These are phyloP conservation scores for Dolichallabes microphthalmus DNA, from an alignment of 2,113 vertebrate genomes.

Conservation along the genomic window DNA sequence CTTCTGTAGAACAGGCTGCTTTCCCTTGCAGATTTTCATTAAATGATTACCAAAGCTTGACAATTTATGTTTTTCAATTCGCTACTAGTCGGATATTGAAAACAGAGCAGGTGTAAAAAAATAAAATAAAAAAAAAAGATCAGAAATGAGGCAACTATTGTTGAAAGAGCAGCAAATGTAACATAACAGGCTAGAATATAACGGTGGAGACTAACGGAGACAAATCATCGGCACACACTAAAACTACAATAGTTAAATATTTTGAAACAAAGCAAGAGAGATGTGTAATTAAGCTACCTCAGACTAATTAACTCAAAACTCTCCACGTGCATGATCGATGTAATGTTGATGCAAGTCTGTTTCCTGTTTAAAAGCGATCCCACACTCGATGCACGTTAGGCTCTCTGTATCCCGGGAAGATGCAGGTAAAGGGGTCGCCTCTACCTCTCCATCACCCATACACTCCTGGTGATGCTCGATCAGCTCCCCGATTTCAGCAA, in stretches of 20 bases:
- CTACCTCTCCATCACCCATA: slow-evolving; percentile 48
- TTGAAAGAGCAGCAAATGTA: background rate
- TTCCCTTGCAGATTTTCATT: background rate
- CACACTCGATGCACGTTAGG: slow-evolving; percentile 70
- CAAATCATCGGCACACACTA: background rate
- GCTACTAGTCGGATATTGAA: background rate
- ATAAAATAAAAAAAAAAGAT: background rate
- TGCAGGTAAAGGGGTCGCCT: slow-evolving; percentile 32
- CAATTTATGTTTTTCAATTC: background rate
- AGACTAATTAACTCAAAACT: background rate
- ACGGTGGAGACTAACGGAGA: background rate
- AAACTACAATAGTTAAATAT: background rate
- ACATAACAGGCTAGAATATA: background rate
- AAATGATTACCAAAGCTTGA: background rate
- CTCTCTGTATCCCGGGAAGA: slow-evolving; percentile 45
- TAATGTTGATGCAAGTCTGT: slow-evolving; percentile 70
- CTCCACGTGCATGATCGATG: slow-evolving; percentile 58
- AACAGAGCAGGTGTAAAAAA: background rate
- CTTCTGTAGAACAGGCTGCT: background rate
- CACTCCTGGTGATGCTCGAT: slow-evolving; percentile 71
- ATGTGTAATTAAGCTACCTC: slow-evolving; percentile 38
- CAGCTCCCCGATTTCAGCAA: slow-evolving; percentile 64
- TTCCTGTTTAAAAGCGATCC: slow-evolving; percentile 64
- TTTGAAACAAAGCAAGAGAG: slow-evolving; percentile 16
- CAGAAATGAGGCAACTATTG: background rate